Evolutionary conservation across 2,113 vertebrate species (phyloP), one percentile per base, ranked within the genome.

Genomic region (cattle (Bos taurus)): DNA sequence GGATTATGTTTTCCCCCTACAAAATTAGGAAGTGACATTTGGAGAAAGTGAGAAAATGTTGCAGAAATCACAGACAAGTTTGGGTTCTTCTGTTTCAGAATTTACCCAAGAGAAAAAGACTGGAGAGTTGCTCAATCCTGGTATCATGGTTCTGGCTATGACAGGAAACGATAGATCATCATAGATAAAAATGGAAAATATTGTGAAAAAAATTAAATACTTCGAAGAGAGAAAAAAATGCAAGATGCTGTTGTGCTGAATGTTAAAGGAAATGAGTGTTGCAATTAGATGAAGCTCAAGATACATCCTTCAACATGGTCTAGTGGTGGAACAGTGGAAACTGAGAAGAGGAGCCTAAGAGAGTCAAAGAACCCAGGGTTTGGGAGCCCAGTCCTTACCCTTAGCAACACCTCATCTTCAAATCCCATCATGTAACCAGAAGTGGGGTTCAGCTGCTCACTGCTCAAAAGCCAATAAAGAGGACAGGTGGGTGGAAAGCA

Each of bases 91-190:
- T 52, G 40, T 40, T 81, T 92, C 26, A 87, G 95, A 93, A 77
- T 57, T 95, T 62, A 82, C 88, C 88, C 83, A 50, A 97, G 97
- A 88, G 94, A 97, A 97, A 96, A 56, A 90, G 92, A 96, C 77
- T 67, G n/a, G 78, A 91, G 95, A 94, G 60, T 87, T 92, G 97
- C 98, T 97, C 90, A 97, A 98, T 94, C 91, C 94, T 98, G 85
- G 95, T 95, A 91, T 98, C 97, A 0, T 52, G 98, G 98, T 98
- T 99, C 98, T 86, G 40, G 97, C 74, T 95, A 0, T 97, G 99
- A 96, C 98, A 99, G 98, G 97, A 98, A 98, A 97, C 98, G 98
- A 98, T 17, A 90, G 98, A 98, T 98, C 94, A 92, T 97, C 92
- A 95, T 28, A 98, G 98, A 97, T 80, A 98, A 95, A 98, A 98